Base-by-base conservation (phyloP, 2,113 vertebrate species). In the Bucco capensis region DNA sequence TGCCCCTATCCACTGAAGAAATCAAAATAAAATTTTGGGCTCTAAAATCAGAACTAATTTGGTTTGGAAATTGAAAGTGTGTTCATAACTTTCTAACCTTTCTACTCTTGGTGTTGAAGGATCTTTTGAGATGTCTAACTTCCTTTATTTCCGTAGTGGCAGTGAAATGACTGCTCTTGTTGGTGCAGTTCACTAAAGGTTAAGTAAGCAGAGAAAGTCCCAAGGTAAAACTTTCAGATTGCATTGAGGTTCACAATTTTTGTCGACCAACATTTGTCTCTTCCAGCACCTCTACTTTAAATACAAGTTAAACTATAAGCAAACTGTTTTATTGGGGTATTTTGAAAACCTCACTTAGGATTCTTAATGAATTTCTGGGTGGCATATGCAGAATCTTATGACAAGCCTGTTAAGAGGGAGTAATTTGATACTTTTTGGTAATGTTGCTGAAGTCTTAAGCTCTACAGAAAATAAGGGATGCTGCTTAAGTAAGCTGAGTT, bases 181-280 rank as follows among this genome's bases (percentile, higher is more conserved):
- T 97, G 96, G 96, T 97, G 96, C 96, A 97, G 96, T 97, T 96
- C 97, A 95, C 94, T 96, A 89, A 94, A 94, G 96, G 90, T 96
- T 97, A 96, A 96, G 95, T 96, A 91, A 97, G 91, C 93, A 96
- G 96, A 94, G 88, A 96, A 92, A 92, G 96, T 95, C 89, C 95
- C 82, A 93, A 96, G 95, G 96, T 95, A 96, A 96, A 94, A 92
- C 85, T 93, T 96, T 92, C 86, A 72, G 83, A 92, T 86, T 95
- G 91, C 90, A 92, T 93, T 93, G 79, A 94, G 89, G 94, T 92
- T 93, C 84, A 94, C 95, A 92, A 71, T 93, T 94, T 53, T 87
- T 94, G 88, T 94, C 67, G 25, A 75, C 74, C 88, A 83, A 93
- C 88, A 93, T 88, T 94, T 93, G 92, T 96, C 91, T 96, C 94